Evolutionary conservation across 2,888 invertebrate genomes (phyloP), one percentile per base, ranked within the genome.

Genomic region (Scrobipalpa atriplicella): DNA sequence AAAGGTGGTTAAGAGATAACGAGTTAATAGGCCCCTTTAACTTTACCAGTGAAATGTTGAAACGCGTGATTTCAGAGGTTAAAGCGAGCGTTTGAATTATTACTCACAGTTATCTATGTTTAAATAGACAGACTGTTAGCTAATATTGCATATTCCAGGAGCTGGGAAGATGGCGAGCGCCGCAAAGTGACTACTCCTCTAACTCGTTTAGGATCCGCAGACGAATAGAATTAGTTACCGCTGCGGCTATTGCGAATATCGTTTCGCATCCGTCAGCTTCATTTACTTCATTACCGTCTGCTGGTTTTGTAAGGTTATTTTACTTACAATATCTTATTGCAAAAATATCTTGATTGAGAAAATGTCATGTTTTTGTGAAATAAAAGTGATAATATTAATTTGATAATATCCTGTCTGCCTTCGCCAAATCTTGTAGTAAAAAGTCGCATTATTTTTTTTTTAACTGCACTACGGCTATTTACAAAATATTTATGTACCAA

Each of bases 1-100:
- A 89, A 92, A 92, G 90, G 91, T 91, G 89, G 87, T 89, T 91
- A 87, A 84, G 85, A 92, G 92, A 92, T 92, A 92, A 92, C 89
- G 90, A 89, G 87, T 89, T 92, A 91, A 91, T 90, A 90, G 88
- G 85, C 80, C 79, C 77, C 79, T 77, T 75, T 78, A 85, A 89
- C 82, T 89, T 90, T 82, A 72, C 76, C 78, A 78, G 75, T 78
- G 80, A 79, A 80, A 75, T 69, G 74, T 75, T 70, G 72, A 69
- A 69, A 70, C 69, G 69, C 74, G 72, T 73, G 73, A 73, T 72
- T 29, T 68, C 70, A 66, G 68, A 64, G 67, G 69, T 69, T 66
- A 69, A 52, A 58, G 21, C 10, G 36, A 18, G 43, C 39, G 52
- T 43, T 52, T 58, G 64, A 67, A 52, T 60, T 63, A 60, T 62